Evolutionary conservation across 1,140 invertebrate species (phyloP), one percentile per base, ranked within the genome.

Genomic region (Bombus polaris): DNA sequence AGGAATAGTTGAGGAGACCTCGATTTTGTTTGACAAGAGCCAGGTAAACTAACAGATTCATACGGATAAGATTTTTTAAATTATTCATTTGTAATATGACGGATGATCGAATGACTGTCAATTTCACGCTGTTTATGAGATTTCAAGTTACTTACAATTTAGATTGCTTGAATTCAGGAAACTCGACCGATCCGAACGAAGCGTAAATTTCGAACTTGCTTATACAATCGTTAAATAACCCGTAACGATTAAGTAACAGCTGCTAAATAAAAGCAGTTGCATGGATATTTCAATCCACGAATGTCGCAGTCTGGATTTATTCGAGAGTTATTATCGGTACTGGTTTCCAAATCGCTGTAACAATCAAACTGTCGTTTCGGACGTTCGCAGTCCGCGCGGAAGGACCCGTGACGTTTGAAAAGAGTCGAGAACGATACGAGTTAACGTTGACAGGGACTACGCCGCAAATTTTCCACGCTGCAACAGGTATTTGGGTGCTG

Each of bases 401-500:
- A 35, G 25, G 13, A 18, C 12, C 42, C 3, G 32, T 65, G 57
- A 42, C 12, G 28, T 44, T 44, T 22, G 32, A 71, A 70, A 53
- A 37, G n/a, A 10, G 25, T 59, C 1, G n/a, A 57, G 66, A 75
- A 66, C 8, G 32, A 8, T 3, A n/a, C 25, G 70, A 39, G 35
- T 83, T 22, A 42, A 76, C 22, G 59, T 35, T 37, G 59, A 75
- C n/a, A 25, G 37, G 10, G 74, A 39, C 35, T 66, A 53, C 42
- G 32, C 37, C 37, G 47, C n/a, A 59, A 78, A 78, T 59, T 71
- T 77, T 71, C 35, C 47, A 47, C 35, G 44, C 47, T 78, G 81
- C 74, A 84, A 84, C 82, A 84, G 75, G 82, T 84, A 84, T 84
- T 84, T 78, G n/a, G 42, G 47, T 10, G 32, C 44, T 78, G 65